These are phyloP conservation scores for Drosophila azteca DNA, from an alignment of 1,140 invertebrate species.

Conservation along the genomic window DNA sequence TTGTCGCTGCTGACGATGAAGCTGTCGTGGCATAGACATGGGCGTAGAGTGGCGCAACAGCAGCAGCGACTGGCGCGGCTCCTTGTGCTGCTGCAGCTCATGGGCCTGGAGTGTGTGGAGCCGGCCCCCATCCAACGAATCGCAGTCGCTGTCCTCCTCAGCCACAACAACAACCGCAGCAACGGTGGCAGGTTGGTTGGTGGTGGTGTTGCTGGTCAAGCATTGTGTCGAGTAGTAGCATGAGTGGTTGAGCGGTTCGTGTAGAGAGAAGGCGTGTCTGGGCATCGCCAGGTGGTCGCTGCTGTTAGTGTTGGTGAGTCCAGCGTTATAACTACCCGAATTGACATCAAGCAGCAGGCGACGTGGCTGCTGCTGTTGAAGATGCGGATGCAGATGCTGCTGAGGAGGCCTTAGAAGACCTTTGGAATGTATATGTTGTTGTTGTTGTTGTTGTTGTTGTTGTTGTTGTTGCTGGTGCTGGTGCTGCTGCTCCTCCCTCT, in stretches of 20 bases:
- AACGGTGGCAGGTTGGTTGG: constrained; percentile 23
- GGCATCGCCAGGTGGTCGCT: constrained; percentile 27
- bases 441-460: no score
- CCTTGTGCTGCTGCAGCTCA: constrained; percentile 62
- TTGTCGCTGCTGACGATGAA: constrained; percentile 8
- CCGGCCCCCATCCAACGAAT: constrained; percentile 54
- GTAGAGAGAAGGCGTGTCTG: constrained; percentile 43
- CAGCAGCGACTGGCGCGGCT: constrained; percentile 35
- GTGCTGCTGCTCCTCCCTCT: constrained; percentile 50
- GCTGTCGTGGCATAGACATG: constrained; percentile 42
- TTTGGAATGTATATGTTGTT: constrained; percentile 73
- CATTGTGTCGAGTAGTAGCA: constrained; percentile 70
- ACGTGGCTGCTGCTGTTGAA: constrained; percentile 58
- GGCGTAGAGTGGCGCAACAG: constrained; percentile 67
- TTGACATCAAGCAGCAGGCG: constrained; percentile 73
- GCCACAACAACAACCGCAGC: constrained; percentile 20
- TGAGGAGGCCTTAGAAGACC: constrained; percentile 62
- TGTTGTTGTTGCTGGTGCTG: no score
- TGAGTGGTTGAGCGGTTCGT: constrained; percentile 56
- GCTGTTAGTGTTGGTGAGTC: constrained; percentile 53
- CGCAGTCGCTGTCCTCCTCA: constrained; percentile 47
- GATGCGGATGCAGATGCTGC: constrained; percentile 14
- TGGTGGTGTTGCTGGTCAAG: constrained; percentile 37
- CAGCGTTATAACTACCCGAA: constrained; percentile 78
- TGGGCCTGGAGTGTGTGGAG: constrained; percentile 54